A percentile compares a stretch with the other conserved stretches of the same genome.
Conservation (phyloP, 1,140 invertebrate species). For the Sinonovacula constricta region DNA sequence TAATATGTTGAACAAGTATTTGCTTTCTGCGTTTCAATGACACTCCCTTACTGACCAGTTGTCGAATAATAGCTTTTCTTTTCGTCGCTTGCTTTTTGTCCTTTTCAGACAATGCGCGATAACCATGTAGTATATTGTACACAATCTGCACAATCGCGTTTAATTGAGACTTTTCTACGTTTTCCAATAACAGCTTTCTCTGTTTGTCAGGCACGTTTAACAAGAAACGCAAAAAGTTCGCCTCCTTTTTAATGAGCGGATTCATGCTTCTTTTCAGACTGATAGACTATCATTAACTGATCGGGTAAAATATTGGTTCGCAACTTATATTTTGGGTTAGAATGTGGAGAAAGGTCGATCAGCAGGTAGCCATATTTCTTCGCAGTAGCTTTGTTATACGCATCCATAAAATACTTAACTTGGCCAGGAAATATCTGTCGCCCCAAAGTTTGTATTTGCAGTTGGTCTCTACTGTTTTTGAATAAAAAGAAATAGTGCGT, state of each 20-base stretch:
- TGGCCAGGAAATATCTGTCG: conserved; percentile 16
- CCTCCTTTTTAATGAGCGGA: conserved; percentile 26
- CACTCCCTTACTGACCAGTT: conserved; percentile 26
- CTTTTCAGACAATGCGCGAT: conserved; percentile 18
- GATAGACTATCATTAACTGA: conserved; percentile 33
- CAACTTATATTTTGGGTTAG: conserved; percentile 35
- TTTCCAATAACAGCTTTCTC: conserved; percentile 26
- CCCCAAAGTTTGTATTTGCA: conserved; percentile 32
- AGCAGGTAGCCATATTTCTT: conserved; percentile 34
- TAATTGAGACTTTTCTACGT: conserved; percentile 31
- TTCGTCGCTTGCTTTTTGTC: conserved; percentile 27
- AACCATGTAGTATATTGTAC: conserved; percentile 15
- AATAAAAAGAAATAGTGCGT: conserved; percentile 40
- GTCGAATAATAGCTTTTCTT: conserved; percentile 33
- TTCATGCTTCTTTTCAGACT: conserved; percentile 30
- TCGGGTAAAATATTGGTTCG: conserved; percentile 23
- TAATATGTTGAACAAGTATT: conserved; percentile 16
- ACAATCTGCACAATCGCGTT: conserved; percentile 40
- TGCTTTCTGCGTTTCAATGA: conserved; percentile 30
- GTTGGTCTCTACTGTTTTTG: conserved; percentile 35
- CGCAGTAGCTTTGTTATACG: conserved; percentile 23
- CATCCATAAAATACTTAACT: conserved; percentile 36
- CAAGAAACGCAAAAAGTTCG: conserved; percentile 14
- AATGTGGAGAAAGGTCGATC: conserved; percentile 34
- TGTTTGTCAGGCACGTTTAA: conserved; percentile 17